phyloP scores from a whole-genome alignment of 1,140 invertebrate species.

The Hyposmocoma kahamanoa region DNA sequence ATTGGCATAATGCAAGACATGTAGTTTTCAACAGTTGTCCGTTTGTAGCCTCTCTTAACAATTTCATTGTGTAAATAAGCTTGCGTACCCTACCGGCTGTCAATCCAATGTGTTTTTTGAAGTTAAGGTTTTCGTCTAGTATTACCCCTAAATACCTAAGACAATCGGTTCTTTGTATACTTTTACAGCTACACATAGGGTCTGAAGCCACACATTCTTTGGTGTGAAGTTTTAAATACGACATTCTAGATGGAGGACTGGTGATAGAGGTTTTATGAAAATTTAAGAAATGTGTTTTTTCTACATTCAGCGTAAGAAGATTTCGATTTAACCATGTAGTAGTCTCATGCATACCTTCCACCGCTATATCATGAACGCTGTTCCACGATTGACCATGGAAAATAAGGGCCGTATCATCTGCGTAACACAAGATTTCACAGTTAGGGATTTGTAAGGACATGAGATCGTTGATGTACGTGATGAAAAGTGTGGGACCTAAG shows the following conservation, averaged over 20 bases:
- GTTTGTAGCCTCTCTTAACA: not conserved
- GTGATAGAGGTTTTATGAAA: not conserved
- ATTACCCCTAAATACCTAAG: not conserved
- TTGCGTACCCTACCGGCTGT: not conserved
- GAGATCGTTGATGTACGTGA: slow-evolving; percentile 6
- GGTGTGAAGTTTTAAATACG: not conserved
- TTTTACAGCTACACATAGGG: not conserved
- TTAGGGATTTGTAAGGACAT: not conserved
- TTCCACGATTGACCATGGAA: not conserved
- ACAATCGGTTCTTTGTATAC: not conserved
- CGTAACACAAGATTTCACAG: slow-evolving; percentile 1
- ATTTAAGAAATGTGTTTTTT: slow-evolving; percentile 3
- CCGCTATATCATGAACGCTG: not conserved
- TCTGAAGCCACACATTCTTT: not conserved
- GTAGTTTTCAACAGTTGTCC: not conserved
- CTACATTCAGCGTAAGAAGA: slow-evolving; percentile 2
- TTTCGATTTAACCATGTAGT: not conserved
- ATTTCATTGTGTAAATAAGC: not conserved
- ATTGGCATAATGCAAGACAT: slow-evolving; percentile 7
- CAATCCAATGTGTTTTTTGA: not conserved
- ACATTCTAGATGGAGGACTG: not conserved
- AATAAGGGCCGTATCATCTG: slow-evolving; percentile 6
- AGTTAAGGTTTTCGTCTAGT: slow-evolving; percentile 1
- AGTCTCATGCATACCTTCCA: not conserved
- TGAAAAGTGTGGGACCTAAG: slow-evolving; percentile 6